These are phyloP conservation scores for Carabus problematicus DNA, from an alignment of 2,888 invertebrate species.

Conservation along the genomic window DNA sequence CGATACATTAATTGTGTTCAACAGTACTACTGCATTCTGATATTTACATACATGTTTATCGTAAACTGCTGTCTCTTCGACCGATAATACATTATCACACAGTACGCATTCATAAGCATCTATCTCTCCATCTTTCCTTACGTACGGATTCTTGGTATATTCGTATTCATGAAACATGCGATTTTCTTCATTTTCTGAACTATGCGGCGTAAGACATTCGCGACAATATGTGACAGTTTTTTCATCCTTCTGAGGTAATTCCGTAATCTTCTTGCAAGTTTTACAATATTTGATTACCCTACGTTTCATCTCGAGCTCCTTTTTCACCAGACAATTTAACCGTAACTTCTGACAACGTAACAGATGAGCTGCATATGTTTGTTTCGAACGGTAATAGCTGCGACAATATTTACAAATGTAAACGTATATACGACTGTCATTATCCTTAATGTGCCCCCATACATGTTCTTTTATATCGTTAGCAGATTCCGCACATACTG, in stretches of 20 bases:
- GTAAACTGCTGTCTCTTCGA: constrained; percentile 45
- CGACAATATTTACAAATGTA: constrained; percentile 55
- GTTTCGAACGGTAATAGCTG: constrained; percentile 54
- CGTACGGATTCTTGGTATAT: constrained; percentile 27
- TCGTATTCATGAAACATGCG: constrained; percentile 12
- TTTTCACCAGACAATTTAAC: constrained; percentile 41
- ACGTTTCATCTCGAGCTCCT: constrained; percentile 35
- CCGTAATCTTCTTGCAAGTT: constrained; percentile 43
- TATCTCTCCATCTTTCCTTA: constrained; percentile 22
- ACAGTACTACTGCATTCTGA: constrained; percentile 48
- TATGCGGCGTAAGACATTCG: constrained; percentile 42
- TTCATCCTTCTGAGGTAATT: constrained; percentile 38
- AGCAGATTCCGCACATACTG: constrained; percentile 48
- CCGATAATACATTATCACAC: constrained; percentile 50
- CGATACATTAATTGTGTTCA: constrained; percentile 29
- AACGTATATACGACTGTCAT: constrained; percentile 53
- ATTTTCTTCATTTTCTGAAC: constrained; percentile 13
- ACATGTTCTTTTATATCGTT: constrained; percentile 50
- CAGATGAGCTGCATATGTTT: constrained; percentile 53
- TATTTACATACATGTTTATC: constrained; percentile 50
- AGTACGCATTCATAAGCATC: constrained; percentile 49
- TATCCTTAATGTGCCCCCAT: constrained; percentile 51
- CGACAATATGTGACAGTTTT: constrained; percentile 43
- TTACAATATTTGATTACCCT: constrained; percentile 39
- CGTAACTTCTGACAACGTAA: constrained; percentile 48